phyloP scores from a whole-genome alignment of 2,888 invertebrate genomes.

The Pseudanteris insignis region DNA sequence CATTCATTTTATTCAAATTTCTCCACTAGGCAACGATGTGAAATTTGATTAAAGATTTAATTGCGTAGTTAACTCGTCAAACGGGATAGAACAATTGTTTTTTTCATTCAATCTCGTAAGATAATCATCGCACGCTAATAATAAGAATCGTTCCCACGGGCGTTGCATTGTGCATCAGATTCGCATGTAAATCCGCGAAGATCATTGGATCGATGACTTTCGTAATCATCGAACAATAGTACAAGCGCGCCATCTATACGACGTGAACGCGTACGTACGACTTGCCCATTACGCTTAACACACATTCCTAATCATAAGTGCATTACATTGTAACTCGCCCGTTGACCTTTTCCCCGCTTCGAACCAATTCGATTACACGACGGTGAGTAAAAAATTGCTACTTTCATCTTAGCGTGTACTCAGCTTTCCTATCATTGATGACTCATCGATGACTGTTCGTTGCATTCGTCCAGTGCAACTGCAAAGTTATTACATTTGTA shows the following conservation, averaged over 20 bases:
- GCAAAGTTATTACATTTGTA: no score
- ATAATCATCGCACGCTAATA: slow-evolving; percentile 20
- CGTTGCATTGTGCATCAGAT: slow-evolving; percentile 17
- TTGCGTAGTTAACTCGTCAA: slow-evolving; percentile 22
- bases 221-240: slow-evolving; percentile 30
- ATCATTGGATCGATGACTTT: slow-evolving; percentile 31
- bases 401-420: no score
- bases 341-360: slow-evolving; percentile 9
- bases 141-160: slow-evolving; percentile 36
- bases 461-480: no score
- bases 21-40: slow-evolving; percentile 4
- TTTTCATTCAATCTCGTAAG: slow-evolving; percentile 19
- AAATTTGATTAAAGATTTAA: slow-evolving; percentile 14
- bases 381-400: no score
- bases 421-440: no score
- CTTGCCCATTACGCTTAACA: no score
- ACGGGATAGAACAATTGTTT: slow-evolving; percentile 3
- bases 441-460: no score
- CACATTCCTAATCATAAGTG: slow-evolving; percentile 1
- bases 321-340: slow-evolving; percentile 6
- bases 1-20: no score
- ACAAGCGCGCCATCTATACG: slow-evolving; percentile 18
- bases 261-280: slow-evolving; percentile 2
- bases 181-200: slow-evolving; percentile 33
- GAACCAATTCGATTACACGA: no score